phyloP scores from a whole-genome alignment of 2,888 invertebrate genomes.

The Drosophila mulleri region DNA sequence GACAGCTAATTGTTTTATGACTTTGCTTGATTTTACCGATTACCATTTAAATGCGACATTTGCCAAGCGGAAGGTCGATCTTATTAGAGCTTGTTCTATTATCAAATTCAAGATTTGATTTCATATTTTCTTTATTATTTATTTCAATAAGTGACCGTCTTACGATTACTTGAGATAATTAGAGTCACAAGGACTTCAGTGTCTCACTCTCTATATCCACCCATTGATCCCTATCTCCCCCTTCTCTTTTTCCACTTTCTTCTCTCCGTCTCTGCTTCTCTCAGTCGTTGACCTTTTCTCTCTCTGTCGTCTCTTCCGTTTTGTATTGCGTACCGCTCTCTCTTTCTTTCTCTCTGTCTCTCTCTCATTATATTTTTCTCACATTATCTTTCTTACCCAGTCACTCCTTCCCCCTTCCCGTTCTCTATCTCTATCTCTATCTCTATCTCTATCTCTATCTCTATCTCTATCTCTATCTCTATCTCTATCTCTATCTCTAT shows the following conservation, averaged over 20 bases:
- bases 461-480: too few species aligned
- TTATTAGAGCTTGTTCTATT: not conserved
- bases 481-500: too few species aligned
- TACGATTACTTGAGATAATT: not conserved
- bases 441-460: too few species aligned
- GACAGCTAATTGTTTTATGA: conserved; percentile 7
- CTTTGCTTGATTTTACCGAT: not conserved
- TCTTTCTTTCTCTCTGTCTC: not conserved
- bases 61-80: not conserved
- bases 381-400: not conserved
- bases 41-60: not conserved
- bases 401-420: too few species aligned
- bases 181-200: not conserved
- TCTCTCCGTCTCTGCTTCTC: too few species aligned
- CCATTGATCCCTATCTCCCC: not conserved
- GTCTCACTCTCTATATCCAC: too few species aligned
- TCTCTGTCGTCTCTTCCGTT: too few species aligned
- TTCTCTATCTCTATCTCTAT: too few species aligned
- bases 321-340: not conserved
- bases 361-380: too few species aligned
- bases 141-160: not conserved
- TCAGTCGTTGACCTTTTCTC: too few species aligned
- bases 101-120: not conserved
- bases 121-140: not conserved
- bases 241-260: not conserved